Percentiles rank a stretch among this genome's conserved stretches.
phyloP scores from a whole-genome alignment of 2,113 vertebrate genomes.

The Ophiodon elongatus region DNA sequence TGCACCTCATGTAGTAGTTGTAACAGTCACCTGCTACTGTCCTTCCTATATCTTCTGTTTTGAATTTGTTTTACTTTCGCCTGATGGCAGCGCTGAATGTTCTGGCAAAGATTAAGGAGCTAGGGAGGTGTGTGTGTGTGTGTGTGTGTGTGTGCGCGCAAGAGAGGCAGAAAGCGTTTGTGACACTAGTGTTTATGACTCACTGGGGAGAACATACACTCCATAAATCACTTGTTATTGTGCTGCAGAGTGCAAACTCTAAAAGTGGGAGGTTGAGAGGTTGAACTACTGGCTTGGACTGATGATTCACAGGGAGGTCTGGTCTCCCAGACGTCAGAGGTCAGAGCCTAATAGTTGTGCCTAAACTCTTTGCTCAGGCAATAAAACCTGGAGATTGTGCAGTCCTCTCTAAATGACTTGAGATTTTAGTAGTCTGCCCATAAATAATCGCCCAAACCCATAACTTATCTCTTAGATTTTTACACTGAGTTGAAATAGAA shows the following conservation, averaged over 20 bases:
- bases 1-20: background rate
- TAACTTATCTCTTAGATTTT: background rate
- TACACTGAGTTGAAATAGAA: background rate
- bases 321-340: constrained; percentile 49
- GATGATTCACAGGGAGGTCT: constrained; percentile 24
- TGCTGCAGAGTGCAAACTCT: constrained; percentile 4
- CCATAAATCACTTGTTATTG: constrained; percentile 57
- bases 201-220: constrained; percentile 21
- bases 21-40: background rate
- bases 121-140: background rate
- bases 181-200: constrained; percentile 44
- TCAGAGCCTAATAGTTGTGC: constrained; percentile 15
- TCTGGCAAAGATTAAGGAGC: constrained; percentile 21
- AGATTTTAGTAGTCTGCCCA: background rate
- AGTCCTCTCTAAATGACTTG: background rate
- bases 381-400: constrained; percentile 20
- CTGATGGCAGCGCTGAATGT: background rate
- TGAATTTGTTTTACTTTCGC: constrained; percentile 22
- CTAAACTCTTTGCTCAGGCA: constrained; percentile 3
- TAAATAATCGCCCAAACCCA: background rate
- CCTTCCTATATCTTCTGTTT: background rate
- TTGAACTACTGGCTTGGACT: constrained; percentile 23
- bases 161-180: constrained; percentile 13
- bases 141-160: background rate
- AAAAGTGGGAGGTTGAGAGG: constrained; percentile 32